Percentiles rank a stretch among this genome's conserved stretches.
These are phyloP conservation scores for Mesocentrotus franciscanus DNA, from an alignment of 53 echinoderm and acorn worm genomes.

Conservation along the genomic window DNA sequence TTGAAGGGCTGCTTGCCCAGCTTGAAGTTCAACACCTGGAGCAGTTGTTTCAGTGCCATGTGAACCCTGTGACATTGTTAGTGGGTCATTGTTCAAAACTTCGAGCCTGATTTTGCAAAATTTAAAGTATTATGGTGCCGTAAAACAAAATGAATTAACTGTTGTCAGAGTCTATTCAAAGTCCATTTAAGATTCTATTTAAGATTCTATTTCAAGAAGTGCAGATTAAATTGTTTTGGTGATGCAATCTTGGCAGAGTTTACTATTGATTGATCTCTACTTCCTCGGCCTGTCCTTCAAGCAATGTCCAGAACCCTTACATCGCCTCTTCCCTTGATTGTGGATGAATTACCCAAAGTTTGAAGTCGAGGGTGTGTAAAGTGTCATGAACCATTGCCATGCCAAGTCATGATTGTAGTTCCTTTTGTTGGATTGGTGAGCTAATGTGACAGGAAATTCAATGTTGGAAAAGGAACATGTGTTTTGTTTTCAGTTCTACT, in stretches of 20 bases:
- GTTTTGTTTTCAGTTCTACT: too few species aligned
- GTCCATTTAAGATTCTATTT: background rate
- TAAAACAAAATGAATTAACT: background rate
- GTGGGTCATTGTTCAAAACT: too few species aligned
- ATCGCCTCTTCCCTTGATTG: conserved; percentile 18
- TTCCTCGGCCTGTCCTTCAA: background rate
- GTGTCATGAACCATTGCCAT: background rate
- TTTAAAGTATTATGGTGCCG: too few species aligned
- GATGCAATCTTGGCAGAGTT: background rate
- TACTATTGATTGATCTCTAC: background rate
- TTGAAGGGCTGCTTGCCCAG: too few species aligned
- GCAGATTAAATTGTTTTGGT: background rate
- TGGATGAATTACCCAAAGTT: background rate
- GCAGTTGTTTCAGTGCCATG: too few species aligned
- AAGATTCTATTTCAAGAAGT: background rate
- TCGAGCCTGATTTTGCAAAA: too few species aligned
- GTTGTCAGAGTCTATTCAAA: background rate
- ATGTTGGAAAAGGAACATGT: too few species aligned
- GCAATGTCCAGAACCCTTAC: background rate
- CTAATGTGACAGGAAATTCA: too few species aligned
- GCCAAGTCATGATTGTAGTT: background rate
- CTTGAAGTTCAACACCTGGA: too few species aligned
- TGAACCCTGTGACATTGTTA: too few species aligned
- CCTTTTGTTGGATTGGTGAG: too few species aligned
- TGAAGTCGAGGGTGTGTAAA: background rate